A percentile compares a stretch with the other conserved stretches of the same genome.
Evolutionary conservation across 1,140 invertebrate genomes (phyloP).

Genomic region (Vanessa tameamea): DNA sequence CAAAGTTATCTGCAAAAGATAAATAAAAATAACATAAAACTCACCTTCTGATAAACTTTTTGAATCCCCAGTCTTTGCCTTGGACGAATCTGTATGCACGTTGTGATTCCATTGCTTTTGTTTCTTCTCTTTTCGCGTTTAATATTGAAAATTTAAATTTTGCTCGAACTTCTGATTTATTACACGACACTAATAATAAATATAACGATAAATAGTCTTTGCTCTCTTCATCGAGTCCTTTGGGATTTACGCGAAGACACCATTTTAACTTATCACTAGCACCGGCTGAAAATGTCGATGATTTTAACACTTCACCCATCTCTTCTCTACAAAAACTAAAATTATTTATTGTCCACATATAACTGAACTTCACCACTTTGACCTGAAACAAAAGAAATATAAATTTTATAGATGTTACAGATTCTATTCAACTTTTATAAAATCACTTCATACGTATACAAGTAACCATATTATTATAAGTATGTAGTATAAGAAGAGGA

Average conservation of each 20-base stretch:
- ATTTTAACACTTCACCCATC: slow-evolving; percentile 99
- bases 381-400: slow-evolving; percentile 86
- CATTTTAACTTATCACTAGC: slow-evolving; percentile 99
- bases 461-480: background rate
- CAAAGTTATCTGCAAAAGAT: background rate
- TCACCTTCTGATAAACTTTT: slow-evolving; percentile 96
- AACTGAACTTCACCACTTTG: slow-evolving; percentile 99
- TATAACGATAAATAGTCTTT: slow-evolving; percentile 99
- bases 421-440: background rate
- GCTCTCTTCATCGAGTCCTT: slow-evolving; percentile 99
- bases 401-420: slow-evolving; percentile 10
- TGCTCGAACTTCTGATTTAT: slow-evolving; percentile 99
- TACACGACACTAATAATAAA: slow-evolving; percentile 98
- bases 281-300: slow-evolving; percentile 99
- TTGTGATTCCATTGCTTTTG: slow-evolving; percentile 97
- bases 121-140: slow-evolving; percentile 99
- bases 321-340: slow-evolving; percentile 99
- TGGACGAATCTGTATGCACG: slow-evolving; percentile 98
- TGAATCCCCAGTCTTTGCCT: slow-evolving; percentile 99
- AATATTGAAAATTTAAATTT: slow-evolving; percentile 99
- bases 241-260: slow-evolving; percentile 99
- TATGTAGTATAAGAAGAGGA: background rate
- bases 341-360: slow-evolving; percentile 99
- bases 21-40: slow-evolving; percentile 22
- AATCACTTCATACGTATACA: background rate